These are phyloP conservation scores for Alaudala cheleensis DNA, from an alignment of 2,113 vertebrate genomes.

Conservation along the genomic window DNA sequence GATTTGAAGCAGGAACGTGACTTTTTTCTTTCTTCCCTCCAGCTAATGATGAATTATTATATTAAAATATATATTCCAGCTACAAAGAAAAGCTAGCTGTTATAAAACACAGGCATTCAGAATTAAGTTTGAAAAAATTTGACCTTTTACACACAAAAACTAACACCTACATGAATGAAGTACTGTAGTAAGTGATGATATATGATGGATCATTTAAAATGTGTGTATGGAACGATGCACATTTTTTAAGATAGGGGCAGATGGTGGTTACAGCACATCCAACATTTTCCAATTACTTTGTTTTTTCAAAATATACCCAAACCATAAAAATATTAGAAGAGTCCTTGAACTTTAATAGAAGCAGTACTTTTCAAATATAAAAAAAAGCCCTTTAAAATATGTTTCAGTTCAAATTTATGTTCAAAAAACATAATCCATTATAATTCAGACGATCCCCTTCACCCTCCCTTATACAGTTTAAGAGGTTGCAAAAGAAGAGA, in stretches of 20 bases:
- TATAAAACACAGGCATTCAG: conserved; percentile 21
- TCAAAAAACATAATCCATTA: neutral
- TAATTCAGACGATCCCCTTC: neutral
- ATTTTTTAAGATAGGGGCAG: conserved; percentile 48
- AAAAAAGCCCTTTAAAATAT: neutral
- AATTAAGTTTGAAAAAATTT: conserved; percentile 42
- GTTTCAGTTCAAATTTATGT: neutral
- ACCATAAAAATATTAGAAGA: conserved; percentile 35
- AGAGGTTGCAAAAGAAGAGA: neutral
- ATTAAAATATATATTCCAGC: conserved; percentile 11
- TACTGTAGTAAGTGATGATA: conserved; percentile 67
- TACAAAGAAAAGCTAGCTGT: conserved; percentile 29
- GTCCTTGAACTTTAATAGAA: neutral
- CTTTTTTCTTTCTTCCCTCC: neutral
- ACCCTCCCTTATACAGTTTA: neutral
- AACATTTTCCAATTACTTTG: conserved; percentile 57
- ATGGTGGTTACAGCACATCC: conserved; percentile 35
- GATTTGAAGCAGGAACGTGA: neutral
- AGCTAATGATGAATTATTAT: conserved; percentile 54
- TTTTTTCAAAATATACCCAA: conserved; percentile 50
- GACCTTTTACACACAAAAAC: conserved; percentile 58
- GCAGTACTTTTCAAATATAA: neutral
- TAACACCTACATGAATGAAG: conserved; percentile 61
- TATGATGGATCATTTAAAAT: conserved; percentile 54
- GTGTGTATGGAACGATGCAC: conserved; percentile 21